A percentile compares a stretch with the other conserved stretches of the same genome.
Evolutionary conservation across 2,888 invertebrate genomes (phyloP).

Genomic region (Iselma pallidipennis): DNA sequence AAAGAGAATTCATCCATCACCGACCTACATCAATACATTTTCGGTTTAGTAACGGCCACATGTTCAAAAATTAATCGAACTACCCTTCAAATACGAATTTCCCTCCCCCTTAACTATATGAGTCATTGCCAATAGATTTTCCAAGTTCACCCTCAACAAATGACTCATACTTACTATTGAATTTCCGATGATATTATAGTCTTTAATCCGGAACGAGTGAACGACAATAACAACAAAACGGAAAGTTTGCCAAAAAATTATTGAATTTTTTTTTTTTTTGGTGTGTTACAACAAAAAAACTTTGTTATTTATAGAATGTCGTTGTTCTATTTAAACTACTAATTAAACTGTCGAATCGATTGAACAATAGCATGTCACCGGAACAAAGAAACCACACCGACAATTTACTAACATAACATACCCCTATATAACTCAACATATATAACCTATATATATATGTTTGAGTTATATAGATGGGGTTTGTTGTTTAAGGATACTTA

Average conservation of each 20-base stretch:
- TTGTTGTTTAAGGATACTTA: not conserved
- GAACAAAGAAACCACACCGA: not conserved
- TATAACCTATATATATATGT: not conserved
- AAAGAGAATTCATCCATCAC: not conserved
- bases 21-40: slow-evolving; percentile 1
- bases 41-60: not conserved
- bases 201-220: not conserved
- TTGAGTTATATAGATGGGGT: not conserved
- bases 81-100: not conserved
- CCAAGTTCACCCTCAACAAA: not conserved
- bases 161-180: not conserved
- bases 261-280: too few relatives aligned
- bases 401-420: not conserved
- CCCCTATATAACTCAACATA: not conserved
- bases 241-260: not conserved
- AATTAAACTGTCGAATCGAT: slow-evolving; percentile 2
- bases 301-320: not conserved
- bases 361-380: slow-evolving; percentile 1
- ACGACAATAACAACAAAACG: not conserved
- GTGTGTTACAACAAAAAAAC: too few relatives aligned
- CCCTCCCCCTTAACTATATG: not conserved
- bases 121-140: not conserved
- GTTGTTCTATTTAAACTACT: not conserved
- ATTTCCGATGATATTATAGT: too few relatives aligned
- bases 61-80: not conserved